phyloP scores from a whole-genome alignment of 2,113 vertebrate genomes.

The Phaethon lepturus region DNA sequence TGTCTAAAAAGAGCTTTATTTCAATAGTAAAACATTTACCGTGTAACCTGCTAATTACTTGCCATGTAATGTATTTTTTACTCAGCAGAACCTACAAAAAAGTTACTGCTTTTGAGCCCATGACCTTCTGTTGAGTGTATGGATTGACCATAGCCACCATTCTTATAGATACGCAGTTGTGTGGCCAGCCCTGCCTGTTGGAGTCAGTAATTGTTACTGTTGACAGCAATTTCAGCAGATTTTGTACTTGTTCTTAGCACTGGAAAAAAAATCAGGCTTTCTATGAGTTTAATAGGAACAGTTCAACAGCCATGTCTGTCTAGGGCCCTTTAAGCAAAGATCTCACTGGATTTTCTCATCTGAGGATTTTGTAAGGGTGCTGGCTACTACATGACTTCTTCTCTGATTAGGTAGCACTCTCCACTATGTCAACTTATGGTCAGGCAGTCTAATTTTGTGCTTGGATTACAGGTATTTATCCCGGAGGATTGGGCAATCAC shows the following conservation, averaged over 20 bases:
- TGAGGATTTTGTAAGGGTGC: not conserved
- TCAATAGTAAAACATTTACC: not conserved
- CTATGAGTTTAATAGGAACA: not conserved
- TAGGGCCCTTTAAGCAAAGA: not conserved
- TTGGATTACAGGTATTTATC: not conserved
- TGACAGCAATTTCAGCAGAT: not conserved
- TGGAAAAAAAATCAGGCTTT: not conserved
- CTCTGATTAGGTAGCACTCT: not conserved
- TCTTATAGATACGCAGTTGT: fast-evolving
- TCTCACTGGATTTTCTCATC: not conserved
- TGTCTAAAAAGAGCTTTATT: not conserved
- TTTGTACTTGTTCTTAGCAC: not conserved
- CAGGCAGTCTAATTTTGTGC: not conserved
- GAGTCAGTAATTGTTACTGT: not conserved
- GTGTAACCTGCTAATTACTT: not conserved
- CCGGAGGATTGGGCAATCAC: fast-evolving
- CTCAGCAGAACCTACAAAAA: not conserved
- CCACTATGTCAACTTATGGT: not conserved
- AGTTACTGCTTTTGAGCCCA: not conserved
- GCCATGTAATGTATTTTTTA: not conserved
- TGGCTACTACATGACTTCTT: not conserved
- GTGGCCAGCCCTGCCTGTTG: not conserved
- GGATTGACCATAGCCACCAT: not conserved
- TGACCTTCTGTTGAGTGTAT: not conserved
- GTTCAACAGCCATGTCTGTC: not conserved